Evolutionary conservation across 2,797 vertebrate species (phyloP).

Genomic region (Alca torda): DNA sequence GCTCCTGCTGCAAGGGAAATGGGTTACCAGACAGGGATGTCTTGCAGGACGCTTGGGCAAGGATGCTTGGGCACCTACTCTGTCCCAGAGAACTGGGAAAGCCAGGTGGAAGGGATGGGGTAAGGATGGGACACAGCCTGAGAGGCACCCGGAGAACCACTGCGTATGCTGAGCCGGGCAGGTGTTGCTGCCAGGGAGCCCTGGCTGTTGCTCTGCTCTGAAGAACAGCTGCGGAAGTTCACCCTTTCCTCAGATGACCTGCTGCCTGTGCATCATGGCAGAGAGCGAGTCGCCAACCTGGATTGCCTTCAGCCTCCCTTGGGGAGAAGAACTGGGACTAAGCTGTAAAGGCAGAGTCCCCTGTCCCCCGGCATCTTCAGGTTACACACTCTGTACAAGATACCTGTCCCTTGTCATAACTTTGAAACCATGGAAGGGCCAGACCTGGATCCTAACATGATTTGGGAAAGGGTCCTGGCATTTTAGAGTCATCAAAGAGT

Average conservation of each 20-base stretch:
- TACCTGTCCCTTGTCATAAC: neutral
- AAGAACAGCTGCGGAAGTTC: neutral
- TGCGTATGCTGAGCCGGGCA: rapidly evolving
- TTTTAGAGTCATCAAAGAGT: neutral
- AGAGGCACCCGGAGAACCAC: neutral
- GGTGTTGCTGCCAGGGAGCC: neutral
- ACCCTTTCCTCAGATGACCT: neutral
- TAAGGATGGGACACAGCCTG: neutral
- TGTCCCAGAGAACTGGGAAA: neutral
- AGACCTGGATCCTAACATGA: neutral
- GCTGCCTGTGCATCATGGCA: neutral
- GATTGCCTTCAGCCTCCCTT: neutral
- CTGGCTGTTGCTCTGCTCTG: neutral
- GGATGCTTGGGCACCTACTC: neutral
- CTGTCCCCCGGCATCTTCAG: neutral
- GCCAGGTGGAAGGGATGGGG: neutral
- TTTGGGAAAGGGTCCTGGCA: neutral
- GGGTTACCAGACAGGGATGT: neutral
- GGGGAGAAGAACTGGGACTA: neutral
- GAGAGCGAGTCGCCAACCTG: neutral
- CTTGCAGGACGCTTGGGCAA: neutral
- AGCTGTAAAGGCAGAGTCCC: neutral
- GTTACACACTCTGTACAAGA: neutral
- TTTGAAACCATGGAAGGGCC: neutral
- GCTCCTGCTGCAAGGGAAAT: neutral